phyloP scores from a whole-genome alignment of 2,888 invertebrate genomes.

The Tenodera sinensis region DNA sequence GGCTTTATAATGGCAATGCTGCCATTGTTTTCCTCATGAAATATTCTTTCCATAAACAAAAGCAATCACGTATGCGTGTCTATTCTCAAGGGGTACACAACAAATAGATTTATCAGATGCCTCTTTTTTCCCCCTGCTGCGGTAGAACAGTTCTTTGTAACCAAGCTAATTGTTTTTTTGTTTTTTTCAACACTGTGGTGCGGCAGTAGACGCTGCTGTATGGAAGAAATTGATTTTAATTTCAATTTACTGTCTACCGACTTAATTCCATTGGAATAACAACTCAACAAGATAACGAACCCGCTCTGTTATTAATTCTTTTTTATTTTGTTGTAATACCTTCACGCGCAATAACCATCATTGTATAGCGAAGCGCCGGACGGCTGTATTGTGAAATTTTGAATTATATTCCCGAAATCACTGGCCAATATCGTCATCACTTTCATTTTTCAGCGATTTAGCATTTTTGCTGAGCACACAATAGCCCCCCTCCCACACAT shows the following conservation, averaged over 20 bases:
- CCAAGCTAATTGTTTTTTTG: not conserved
- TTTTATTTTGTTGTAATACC: not conserved
- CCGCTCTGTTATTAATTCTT: not conserved
- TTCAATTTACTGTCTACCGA: not conserved
- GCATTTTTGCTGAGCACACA: constrained; percentile 17
- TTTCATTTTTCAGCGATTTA: constrained; percentile 16
- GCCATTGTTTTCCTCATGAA: not conserved
- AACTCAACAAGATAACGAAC: not conserved
- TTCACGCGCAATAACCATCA: not conserved
- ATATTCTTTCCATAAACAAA: not conserved
- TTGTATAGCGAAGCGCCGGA: not conserved
- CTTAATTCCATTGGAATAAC: not conserved
- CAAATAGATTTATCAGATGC: not conserved
- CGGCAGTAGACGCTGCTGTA: not conserved
- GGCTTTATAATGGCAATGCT: not conserved
- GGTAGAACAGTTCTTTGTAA: no score
- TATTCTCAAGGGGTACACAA: not conserved
- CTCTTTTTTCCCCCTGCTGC: no score
- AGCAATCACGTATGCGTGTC: not conserved
- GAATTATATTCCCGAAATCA: constrained; percentile 9
- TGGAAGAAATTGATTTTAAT: not conserved
- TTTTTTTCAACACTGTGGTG: not conserved
- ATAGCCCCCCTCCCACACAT: constrained; percentile 1
- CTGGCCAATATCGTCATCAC: constrained; percentile 10
- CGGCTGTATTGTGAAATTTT: not conserved